Conservation (phyloP, 2,113 vertebrate species). For the Grallaria varia region DNA sequence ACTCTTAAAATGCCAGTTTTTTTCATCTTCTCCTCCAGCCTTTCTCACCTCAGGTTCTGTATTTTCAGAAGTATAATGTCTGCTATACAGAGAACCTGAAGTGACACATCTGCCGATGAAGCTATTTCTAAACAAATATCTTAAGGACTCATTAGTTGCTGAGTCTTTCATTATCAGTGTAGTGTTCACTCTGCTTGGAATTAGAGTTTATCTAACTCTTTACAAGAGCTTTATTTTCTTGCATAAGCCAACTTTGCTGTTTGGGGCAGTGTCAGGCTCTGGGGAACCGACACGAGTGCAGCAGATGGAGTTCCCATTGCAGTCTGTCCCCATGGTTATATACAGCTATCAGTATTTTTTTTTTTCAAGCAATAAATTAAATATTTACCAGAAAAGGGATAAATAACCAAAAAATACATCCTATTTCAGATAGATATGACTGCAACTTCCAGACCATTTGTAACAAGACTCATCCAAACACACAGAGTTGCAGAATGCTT, state of each 20-base stretch:
- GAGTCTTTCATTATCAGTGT: background rate
- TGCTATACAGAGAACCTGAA: background rate
- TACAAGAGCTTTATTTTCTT: background rate
- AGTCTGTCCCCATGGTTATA: background rate
- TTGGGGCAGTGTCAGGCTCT: background rate
- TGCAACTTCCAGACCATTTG: background rate
- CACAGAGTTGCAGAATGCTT: background rate
- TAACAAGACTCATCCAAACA: background rate
- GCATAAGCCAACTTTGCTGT: background rate
- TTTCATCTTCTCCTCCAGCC: background rate
- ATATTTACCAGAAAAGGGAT: background rate
- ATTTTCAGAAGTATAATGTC: background rate
- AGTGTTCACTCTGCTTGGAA: background rate
- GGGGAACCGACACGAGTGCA: background rate
- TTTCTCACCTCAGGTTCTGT: background rate
- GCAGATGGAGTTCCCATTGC: background rate
- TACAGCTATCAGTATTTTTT: background rate
- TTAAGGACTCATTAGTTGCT: background rate
- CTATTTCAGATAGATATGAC: background rate
- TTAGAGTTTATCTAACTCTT: background rate
- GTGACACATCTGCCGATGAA: background rate
- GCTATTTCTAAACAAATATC: background rate
- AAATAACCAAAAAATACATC: background rate
- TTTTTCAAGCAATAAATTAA: background rate
- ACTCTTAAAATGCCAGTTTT: background rate